Base-by-base conservation (phyloP, 2,888 invertebrate genomes). In the Protophormia terraenovae region DNA sequence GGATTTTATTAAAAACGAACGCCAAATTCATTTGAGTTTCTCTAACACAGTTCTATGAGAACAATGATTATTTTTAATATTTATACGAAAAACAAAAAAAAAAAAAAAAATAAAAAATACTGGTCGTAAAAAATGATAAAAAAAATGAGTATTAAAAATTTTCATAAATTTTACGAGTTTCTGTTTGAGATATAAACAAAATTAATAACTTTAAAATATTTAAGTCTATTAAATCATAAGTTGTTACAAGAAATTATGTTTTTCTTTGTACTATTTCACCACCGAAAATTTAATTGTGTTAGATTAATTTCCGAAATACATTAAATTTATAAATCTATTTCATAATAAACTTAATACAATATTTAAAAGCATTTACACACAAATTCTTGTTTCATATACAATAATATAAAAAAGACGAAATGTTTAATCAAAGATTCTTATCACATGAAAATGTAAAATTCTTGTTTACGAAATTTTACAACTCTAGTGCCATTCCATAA, bases 401-500 rank as follows among this genome's bases (percentile, higher is more conserved):
- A 14, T 41, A 12, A 38, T 16, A 5, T n/a, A 41, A 55, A 41
- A 72, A 41, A 32, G 50, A 32, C 24, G 41, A 64, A 81, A 81
- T 38, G 47, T 85, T 85, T 82, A 82, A 82, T 82, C 84, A 82
- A 89, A 89, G 88, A 89, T 91, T 88, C 91, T 87, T 90, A 90
- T 91, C 90, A 87, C 86, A 78, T 82, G 87, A 80, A 90, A 90
- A 90, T 90, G 91, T 88, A 87, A 91, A 91, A 90, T 89, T 90
- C 89, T 88, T 91, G 90, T 91, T 84, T 80, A 84, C 80, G 72
- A 80, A 84, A 90, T 89, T 90, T 89, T 88, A 87, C 73, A 85
- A 77, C 71, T 50, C 38, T 35, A 69, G 60, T 69, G 79, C 77
- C 76, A 84, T 80, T 76, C 84, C 84, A 67, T 76, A 72, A 84